Base-by-base conservation (phyloP, 2,113 vertebrate genomes). In the Hypanus sabinus region DNA sequence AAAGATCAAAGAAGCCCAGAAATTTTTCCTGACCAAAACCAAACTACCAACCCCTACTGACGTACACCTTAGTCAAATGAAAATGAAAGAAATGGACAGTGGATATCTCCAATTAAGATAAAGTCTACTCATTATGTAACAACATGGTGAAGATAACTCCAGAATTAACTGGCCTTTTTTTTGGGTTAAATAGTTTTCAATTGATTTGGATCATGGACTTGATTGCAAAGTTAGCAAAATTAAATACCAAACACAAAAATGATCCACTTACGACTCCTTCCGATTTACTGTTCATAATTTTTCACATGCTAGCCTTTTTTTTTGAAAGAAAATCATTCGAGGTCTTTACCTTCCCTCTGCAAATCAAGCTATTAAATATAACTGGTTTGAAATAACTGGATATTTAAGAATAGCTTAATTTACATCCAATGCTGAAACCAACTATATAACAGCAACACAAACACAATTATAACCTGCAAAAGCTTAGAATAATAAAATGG, bases 401-500 rank as follows among this genome's bases (percentile, higher is more conserved):
- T 7, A 57, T 87, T 81, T 83, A 83, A 60, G 22, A 87, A 60
- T 14, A 6, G 1, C 30, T 30, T 27, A 87, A 30, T 57, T 87
- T 55, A 1, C 83, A 87, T 10, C 1, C 22, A 60, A 87, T 83
- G 80, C 38, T 55, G 20, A 83, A 81, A 2, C 80, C 36, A 83
- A 20, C 46, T 55, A 81, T 46, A 79, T 81, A 24, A 87, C 10
- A 60, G 55, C 81, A 85, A 68, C 5, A 70, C 12, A 10, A 70
- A 70, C 68, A 70, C 18, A 18, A 10, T 70, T 16, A 16, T 70
- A 16, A 70, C 18, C 68, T 70, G 68, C 27, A 7, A 60, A 93
- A 93, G 94, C 93, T 95, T 57, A 94, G 94, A 94, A n/a, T n/a
- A 95, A 91, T 94, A 95, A 90, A 83, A 95, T n/a, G 90, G 94